Evolutionary conservation across 2,113 vertebrate genomes (phyloP).

Genomic region (Pao palembangensis): DNA sequence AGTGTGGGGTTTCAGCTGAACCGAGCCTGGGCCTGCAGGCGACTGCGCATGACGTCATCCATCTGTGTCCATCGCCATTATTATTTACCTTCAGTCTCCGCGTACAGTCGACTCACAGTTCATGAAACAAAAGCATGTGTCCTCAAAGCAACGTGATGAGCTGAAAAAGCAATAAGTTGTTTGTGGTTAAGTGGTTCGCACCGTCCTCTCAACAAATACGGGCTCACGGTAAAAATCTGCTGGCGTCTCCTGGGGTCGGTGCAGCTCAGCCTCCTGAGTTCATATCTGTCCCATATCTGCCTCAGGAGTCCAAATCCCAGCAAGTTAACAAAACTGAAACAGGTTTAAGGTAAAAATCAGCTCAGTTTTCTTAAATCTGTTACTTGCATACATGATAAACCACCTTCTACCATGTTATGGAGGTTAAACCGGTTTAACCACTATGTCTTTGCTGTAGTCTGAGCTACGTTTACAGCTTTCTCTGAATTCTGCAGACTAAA

Average conservation of each 20-base stretch:
- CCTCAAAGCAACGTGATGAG: neutral
- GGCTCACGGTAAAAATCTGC: neutral
- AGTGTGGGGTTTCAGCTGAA: constrained; percentile 21
- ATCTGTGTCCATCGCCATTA: constrained; percentile 37
- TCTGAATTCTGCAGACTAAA: constrained; percentile 3
- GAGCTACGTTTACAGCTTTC: constrained; percentile 20
- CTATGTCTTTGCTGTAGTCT: constrained; percentile 12
- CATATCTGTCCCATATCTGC: no score
- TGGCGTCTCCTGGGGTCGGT: no score
- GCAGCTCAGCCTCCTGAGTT: no score
- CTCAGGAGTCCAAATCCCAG: no score
- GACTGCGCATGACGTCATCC: constrained; percentile 25
- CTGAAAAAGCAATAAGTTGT: no score
- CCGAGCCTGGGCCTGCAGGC: constrained; percentile 17
- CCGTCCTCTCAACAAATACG: neutral
- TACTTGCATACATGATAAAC: neutral
- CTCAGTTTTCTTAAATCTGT: no score
- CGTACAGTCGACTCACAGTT: constrained; percentile 32
- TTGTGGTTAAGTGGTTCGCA: neutral
- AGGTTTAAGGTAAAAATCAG: no score
- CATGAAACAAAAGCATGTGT: constrained; percentile 15
- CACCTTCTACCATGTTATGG: neutral
- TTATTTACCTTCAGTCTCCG: constrained; percentile 51
- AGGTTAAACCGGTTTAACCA: constrained; percentile 9
- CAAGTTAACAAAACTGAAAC: no score